Percentiles rank a stretch among this genome's conserved stretches.
phyloP scores from a whole-genome alignment of 2,113 vertebrate genomes.

The Todiramphus saurophagus region DNA sequence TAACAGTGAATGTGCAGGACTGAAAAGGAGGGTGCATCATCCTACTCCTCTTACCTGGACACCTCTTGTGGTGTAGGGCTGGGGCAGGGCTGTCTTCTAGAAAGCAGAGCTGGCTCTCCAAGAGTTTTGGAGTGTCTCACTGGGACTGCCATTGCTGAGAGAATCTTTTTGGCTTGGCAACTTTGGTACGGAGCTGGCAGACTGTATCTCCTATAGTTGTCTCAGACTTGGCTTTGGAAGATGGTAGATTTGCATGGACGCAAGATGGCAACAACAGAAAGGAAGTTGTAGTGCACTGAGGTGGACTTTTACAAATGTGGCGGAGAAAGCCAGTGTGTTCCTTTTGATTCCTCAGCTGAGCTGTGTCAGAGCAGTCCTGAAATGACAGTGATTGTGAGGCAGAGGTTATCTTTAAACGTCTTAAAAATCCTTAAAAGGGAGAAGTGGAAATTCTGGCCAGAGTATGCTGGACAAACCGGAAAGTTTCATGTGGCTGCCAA shows the following conservation, averaged over 20 bases:
- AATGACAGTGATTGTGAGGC: conserved; percentile 5
- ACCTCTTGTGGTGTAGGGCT: background rate
- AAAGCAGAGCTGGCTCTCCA: background rate
- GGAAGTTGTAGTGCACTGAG: background rate
- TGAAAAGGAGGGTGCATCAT: background rate
- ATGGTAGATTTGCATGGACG: background rate
- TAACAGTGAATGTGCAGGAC: background rate
- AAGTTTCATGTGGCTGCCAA: conserved; percentile 40
- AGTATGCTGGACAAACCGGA: conserved; percentile 85
- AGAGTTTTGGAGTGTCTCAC: background rate
- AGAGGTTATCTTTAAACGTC: conserved; percentile 79
- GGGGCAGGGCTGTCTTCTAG: fast-evolving
- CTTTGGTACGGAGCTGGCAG: background rate
- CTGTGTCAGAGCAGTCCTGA: conserved; percentile 34
- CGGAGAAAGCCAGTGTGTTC: background rate
- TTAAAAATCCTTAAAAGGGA: too few relatives aligned
- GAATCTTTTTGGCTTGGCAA: background rate
- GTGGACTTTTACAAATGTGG: background rate
- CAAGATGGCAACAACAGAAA: background rate
- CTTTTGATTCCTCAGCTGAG: background rate
- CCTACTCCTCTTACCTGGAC: conserved; percentile 20
- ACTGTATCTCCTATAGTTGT: background rate
- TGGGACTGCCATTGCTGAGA: background rate
- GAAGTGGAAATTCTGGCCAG: conserved; percentile 86
- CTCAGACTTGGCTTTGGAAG: background rate